Evolutionary conservation across 2,888 invertebrate genomes (phyloP).

Genomic region (Xestia xanthographa): DNA sequence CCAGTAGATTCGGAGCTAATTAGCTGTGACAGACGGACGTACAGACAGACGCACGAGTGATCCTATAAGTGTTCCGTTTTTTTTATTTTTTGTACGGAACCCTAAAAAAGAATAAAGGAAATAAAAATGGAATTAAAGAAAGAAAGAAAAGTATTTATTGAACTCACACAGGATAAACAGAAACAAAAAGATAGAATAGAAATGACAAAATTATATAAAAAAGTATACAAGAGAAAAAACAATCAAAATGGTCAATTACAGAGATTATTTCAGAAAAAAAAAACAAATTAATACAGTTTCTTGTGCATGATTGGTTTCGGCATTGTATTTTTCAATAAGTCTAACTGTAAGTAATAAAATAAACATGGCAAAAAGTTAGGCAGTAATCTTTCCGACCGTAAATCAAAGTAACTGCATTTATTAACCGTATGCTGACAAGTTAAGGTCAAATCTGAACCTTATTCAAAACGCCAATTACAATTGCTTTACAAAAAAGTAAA

Average conservation of each 20-base stretch:
- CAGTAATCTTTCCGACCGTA: conserved; percentile 19
- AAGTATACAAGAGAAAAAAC: not conserved
- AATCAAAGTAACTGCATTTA: conserved; percentile 25
- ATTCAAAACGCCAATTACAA: conserved; percentile 64
- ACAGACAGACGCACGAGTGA: too few species aligned
- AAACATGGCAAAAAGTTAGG: conserved; percentile 10
- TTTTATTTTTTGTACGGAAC: too few species aligned
- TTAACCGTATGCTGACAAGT: conserved; percentile 40
- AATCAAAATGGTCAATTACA: not conserved
- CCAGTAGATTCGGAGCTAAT: too few species aligned
- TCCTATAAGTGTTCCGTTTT: too few species aligned
- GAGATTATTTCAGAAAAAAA: not conserved
- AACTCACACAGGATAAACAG: too few species aligned
- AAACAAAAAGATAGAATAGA: too few species aligned
- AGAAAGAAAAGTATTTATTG: too few species aligned
- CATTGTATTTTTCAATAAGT: not conserved
- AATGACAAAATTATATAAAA: too few species aligned
- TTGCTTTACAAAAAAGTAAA: conserved; percentile 70
- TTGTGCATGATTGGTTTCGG: not conserved
- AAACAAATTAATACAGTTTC: not conserved
- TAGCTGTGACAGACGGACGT: too few species aligned
- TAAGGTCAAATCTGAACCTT: conserved; percentile 57
- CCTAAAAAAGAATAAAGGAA: not conserved
- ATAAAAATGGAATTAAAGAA: not conserved
- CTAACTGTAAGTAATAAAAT: not conserved